Conservation (phyloP, 2,888 invertebrate species). For the Hyposoter didymator region DNA sequence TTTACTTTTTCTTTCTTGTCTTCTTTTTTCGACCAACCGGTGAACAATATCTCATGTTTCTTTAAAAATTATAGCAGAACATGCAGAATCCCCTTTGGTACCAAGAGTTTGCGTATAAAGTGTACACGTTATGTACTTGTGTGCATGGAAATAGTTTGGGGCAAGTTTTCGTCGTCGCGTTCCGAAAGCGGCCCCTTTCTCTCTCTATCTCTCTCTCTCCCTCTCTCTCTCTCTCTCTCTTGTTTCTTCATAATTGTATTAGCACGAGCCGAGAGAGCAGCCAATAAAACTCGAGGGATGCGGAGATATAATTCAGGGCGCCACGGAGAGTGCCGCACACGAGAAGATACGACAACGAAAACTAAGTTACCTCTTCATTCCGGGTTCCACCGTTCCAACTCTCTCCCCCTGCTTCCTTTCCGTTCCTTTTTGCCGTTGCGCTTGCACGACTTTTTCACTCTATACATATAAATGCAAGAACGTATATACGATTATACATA, state of each 20-base stretch:
- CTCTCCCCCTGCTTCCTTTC: slow-evolving; percentile 19
- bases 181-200: slow-evolving; percentile 9
- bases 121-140: slow-evolving; percentile 11
- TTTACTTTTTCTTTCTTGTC: neutral
- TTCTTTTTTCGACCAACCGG: neutral
- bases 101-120: neutral
- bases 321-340: slow-evolving; percentile 53
- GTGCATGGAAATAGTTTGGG: slow-evolving; percentile 29
- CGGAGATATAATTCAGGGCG: slow-evolving; percentile 58
- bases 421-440: neutral
- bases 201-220: neutral
- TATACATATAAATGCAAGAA: neutral
- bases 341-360: slow-evolving; percentile 61
- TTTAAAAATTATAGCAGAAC: slow-evolving; percentile 6
- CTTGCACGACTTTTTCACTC: slow-evolving; percentile 40
- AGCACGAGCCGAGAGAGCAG: slow-evolving; percentile 54
- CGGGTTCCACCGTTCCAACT: slow-evolving; percentile 52
- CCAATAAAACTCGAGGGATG: slow-evolving; percentile 66
- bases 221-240: slow-evolving; percentile 25
- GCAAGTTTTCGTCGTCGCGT: slow-evolving; percentile 43
- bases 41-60: slow-evolving; percentile 20
- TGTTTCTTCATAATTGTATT: slow-evolving; percentile 68
- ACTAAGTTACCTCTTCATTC: slow-evolving; percentile 68
- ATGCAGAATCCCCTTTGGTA: slow-evolving; percentile 13
- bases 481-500: neutral